A percentile compares a stretch with the other conserved stretches of the same genome.
phyloP scores from a whole-genome alignment of 2,797 vertebrate species.

The Helicolenus hilgendorfi region DNA sequence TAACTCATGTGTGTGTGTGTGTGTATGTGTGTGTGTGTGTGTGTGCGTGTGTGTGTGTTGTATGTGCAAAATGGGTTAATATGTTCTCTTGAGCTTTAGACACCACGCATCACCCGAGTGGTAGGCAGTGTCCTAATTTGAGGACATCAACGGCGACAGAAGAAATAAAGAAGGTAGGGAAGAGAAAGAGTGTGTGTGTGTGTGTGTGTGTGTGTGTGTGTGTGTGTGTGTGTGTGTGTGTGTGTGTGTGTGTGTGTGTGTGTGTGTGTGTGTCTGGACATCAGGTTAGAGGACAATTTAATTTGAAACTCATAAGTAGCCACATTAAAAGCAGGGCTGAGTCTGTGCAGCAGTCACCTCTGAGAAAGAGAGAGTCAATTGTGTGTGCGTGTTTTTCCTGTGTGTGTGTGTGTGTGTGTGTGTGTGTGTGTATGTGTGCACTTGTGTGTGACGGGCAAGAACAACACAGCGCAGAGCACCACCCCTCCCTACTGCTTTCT shows the following conservation, averaged over 20 bases:
- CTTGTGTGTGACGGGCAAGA: slow-evolving; percentile 25
- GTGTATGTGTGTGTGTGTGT: not conserved
- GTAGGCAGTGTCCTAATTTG: slow-evolving; percentile 33
- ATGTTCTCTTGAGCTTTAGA: slow-evolving; percentile 9
- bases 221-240: too few relatives aligned
- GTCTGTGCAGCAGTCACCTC: slow-evolving; percentile 25
- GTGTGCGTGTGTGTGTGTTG: not conserved
- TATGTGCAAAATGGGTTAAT: not conserved
- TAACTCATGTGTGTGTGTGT: not conserved
- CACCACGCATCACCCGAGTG: not conserved
- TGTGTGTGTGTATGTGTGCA: slow-evolving; percentile 15
- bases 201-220: not conserved
- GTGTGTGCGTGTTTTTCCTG: not conserved
- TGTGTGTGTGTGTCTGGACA: not conserved
- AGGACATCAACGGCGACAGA: slow-evolving; percentile 16
- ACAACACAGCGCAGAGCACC: slow-evolving; percentile 2
- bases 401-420: slow-evolving; percentile 18
- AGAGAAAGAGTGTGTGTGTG: not conserved
- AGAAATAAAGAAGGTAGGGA: not conserved
- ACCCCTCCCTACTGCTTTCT: slow-evolving; percentile 1
- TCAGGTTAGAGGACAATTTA: slow-evolving; percentile 43
- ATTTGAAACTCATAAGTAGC: slow-evolving; percentile 52
- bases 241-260: not conserved
- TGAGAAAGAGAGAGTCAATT: slow-evolving; percentile 10
- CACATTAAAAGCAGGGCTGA: slow-evolving; percentile 38